A percentile compares a stretch with the other conserved stretches of the same genome.
Conservation (phyloP, 2,113 vertebrate genomes). For the Emydocephalus ijimae region DNA sequence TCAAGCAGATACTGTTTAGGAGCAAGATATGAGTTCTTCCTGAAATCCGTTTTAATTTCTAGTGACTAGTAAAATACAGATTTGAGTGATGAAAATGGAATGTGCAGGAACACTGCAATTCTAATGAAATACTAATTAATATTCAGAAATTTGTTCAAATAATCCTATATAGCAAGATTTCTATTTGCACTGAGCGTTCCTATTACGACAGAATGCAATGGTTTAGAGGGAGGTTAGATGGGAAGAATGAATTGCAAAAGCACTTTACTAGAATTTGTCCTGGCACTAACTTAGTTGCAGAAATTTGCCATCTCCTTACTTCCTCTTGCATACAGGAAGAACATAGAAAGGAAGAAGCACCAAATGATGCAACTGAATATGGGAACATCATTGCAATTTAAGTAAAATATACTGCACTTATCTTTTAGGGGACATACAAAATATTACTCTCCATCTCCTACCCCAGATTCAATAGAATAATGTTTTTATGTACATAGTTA, state of each 20-base stretch:
- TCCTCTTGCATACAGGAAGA: neutral
- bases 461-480: neutral
- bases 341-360: constrained; percentile 3
- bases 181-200: neutral
- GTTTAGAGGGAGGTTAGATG: neutral
- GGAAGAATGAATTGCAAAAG: constrained; percentile 6
- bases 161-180: neutral
- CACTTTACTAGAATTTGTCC: neutral
- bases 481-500: neutral
- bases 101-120: neutral
- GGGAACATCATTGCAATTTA: neutral
- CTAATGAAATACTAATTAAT: neutral
- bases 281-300: constrained; percentile 13
- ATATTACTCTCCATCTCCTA: neutral
- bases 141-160: neutral
- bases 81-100: neutral
- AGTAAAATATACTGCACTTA: neutral
- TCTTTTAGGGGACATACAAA: neutral
- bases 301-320: constrained; percentile 11
- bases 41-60: neutral
- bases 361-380: constrained; percentile 35
- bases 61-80: neutral
- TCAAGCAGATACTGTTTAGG: neutral
- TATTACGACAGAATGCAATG: neutral
- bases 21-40: neutral